Conservation (phyloP, 2,797 vertebrate species). For the Cyclura pinguis region DNA sequence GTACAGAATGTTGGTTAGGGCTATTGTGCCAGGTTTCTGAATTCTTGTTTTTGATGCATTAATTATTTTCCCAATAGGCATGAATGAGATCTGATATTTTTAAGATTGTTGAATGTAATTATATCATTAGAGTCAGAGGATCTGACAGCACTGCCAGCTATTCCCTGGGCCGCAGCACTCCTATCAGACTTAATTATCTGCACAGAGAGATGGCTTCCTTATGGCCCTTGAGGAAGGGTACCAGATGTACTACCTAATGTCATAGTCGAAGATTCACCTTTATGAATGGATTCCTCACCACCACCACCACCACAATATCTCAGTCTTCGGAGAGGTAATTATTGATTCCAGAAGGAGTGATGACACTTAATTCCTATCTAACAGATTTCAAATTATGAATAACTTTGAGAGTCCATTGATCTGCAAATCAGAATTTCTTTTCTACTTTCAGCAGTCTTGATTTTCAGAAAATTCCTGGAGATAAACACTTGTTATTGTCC, state of each 20-base stretch:
- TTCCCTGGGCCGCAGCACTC: constrained; percentile 38
- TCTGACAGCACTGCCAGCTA: constrained; percentile 37
- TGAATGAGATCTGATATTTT: constrained; percentile 48
- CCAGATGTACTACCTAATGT: not conserved
- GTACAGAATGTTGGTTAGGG: constrained; percentile 26
- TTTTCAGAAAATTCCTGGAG: not conserved
- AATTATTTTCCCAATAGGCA: constrained; percentile 39
- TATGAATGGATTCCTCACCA: not conserved
- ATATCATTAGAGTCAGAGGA: constrained; percentile 38
- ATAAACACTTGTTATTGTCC: not conserved
- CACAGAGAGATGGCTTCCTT: not conserved
- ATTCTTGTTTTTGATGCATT: constrained; percentile 41
- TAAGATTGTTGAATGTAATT: constrained; percentile 37
- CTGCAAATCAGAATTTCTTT: not conserved
- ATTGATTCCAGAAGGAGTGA: not conserved
- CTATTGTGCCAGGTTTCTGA: constrained; percentile 13
- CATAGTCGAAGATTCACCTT: rapidly evolving
- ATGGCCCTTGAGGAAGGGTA: constrained; percentile 11
- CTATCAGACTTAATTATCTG: constrained; percentile 22
- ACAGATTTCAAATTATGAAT: not conserved
- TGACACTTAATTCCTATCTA: not conserved
- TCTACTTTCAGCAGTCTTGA: not conserved
- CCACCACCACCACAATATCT: not conserved
- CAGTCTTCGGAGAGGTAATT: not conserved
- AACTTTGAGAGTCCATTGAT: not conserved